phyloP scores from a whole-genome alignment of 2,888 invertebrate species.

The Tipula lateralis region DNA sequence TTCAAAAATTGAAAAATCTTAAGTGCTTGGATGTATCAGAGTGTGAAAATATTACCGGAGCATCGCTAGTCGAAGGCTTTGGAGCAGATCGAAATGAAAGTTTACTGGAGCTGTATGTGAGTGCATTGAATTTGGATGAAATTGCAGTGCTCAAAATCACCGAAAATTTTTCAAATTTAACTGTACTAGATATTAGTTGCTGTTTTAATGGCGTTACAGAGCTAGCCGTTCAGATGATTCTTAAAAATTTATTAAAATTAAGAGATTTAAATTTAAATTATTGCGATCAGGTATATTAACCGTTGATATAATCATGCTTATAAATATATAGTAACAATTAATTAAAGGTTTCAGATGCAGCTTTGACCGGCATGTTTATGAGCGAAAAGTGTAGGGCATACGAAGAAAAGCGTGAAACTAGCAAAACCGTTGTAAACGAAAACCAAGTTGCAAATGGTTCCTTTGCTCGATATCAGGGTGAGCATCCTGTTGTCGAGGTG shows the following conservation, averaged over 20 bases:
- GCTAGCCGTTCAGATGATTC: constrained; percentile 61
- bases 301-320: no score
- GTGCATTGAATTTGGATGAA: constrained; percentile 59
- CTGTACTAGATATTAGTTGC: constrained; percentile 59
- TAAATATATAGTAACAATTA: background rate
- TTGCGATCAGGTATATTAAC: constrained; percentile 55
- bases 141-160: constrained; percentile 58
- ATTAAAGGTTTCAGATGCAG: constrained; percentile 57
- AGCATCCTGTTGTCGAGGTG: background rate
- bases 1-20: constrained; percentile 55
- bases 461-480: background rate
- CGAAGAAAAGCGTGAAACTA: constrained; percentile 35
- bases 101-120: constrained; percentile 55
- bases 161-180: constrained; percentile 55
- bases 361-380: constrained; percentile 63
- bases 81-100: constrained; percentile 51
- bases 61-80: constrained; percentile 58
- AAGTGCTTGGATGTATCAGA: constrained; percentile 60
- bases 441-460: constrained; percentile 32
- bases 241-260: constrained; percentile 57
- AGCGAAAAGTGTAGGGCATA: constrained; percentile 44
- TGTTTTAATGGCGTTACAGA: constrained; percentile 70
- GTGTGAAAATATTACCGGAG: constrained; percentile 60
- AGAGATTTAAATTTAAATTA: constrained; percentile 59
- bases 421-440: constrained; percentile 34